A percentile compares a stretch with the other conserved stretches of the same genome.
These are phyloP conservation scores for Siniperca obscura DNA, from an alignment of 2,797 vertebrate species.

Conservation along the genomic window DNA sequence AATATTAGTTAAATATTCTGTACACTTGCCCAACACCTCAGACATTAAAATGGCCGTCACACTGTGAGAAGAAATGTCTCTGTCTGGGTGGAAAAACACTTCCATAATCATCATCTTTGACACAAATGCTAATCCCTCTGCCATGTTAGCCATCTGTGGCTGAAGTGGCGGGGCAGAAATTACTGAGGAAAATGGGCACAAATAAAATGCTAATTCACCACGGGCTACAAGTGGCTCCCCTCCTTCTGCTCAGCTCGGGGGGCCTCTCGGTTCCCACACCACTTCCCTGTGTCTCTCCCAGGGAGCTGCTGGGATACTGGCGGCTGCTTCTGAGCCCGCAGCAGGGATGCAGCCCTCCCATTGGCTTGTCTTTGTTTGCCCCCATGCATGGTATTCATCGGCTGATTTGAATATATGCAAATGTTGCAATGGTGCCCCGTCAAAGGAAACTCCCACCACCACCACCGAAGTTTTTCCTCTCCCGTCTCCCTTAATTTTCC, in stretches of 20 bases:
- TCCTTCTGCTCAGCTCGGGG: conserved; percentile 67
- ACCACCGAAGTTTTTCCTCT: background rate
- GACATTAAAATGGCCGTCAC: conserved; percentile 43
- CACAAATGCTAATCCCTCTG: conserved; percentile 78
- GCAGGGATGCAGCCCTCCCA: conserved; percentile 70
- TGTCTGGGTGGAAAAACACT: conserved; percentile 62
- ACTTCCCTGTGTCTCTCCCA: conserved; percentile 76
- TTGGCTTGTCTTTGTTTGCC: conserved; percentile 80
- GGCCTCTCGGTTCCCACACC: conserved; percentile 86
- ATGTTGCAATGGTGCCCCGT: conserved; percentile 74
- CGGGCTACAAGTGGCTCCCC: conserved; percentile 78
- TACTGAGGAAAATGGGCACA: conserved; percentile 82
- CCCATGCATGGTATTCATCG: conserved; percentile 75
- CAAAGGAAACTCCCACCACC: conserved; percentile 73
- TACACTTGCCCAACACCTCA: background rate
- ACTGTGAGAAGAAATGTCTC: conserved; percentile 58
- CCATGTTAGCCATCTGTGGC: conserved; percentile 83
- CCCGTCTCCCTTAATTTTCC: conserved; percentile 63
- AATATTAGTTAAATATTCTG: conserved; percentile 6
- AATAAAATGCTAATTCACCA: conserved; percentile 83
- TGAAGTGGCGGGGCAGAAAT: conserved; percentile 79
- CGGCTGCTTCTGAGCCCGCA: conserved; percentile 67
- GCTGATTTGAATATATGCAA: conserved; percentile 87
- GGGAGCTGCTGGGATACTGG: conserved; percentile 76
- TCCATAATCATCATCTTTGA: conserved; percentile 77